A percentile compares a stretch with the other conserved stretches of the same genome.
Conservation (phyloP, 2,888 invertebrate genomes). For the Nomada goodeniana region DNA sequence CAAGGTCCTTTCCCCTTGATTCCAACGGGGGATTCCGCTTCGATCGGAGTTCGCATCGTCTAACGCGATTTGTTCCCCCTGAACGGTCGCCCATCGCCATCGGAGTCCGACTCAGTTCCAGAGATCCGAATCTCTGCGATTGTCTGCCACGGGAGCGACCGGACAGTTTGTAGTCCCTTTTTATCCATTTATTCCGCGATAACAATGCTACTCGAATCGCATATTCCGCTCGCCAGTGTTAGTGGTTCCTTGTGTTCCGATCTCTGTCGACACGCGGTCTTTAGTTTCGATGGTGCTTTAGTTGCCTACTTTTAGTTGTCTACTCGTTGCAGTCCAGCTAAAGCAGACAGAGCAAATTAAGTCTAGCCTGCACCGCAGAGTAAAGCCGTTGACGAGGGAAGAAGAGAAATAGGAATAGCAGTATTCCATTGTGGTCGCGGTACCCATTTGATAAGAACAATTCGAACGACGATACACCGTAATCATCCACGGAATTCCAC, state of each 20-base stretch:
- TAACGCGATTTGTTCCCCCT: constrained; percentile 49
- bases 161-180: not conserved
- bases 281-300: not conserved
- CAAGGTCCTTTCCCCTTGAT: constrained; percentile 12
- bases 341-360: constrained; percentile 1
- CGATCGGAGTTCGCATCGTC: constrained; percentile 35
- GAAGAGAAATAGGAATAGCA: not conserved
- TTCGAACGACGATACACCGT: not conserved
- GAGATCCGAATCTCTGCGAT: constrained; percentile 45
- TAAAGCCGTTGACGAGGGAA: not conserved
- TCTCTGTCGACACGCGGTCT: not conserved
- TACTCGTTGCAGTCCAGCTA: constrained; percentile 45
- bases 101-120: constrained; percentile 36
- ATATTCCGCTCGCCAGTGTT: not conserved
- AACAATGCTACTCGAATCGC: constrained; percentile 61
- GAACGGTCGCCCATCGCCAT: constrained; percentile 27
- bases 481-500: not conserved
- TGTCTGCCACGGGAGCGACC: constrained; percentile 2
- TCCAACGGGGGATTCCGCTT: constrained; percentile 8
- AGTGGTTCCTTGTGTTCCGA: not conserved
- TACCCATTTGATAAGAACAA: not conserved
- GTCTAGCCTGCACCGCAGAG: not conserved
- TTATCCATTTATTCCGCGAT: constrained; percentile 40
- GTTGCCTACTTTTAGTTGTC: too few relatives aligned
- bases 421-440: not conserved